phyloP scores from a whole-genome alignment of 2,888 invertebrate species.

The Agrochola lota region DNA sequence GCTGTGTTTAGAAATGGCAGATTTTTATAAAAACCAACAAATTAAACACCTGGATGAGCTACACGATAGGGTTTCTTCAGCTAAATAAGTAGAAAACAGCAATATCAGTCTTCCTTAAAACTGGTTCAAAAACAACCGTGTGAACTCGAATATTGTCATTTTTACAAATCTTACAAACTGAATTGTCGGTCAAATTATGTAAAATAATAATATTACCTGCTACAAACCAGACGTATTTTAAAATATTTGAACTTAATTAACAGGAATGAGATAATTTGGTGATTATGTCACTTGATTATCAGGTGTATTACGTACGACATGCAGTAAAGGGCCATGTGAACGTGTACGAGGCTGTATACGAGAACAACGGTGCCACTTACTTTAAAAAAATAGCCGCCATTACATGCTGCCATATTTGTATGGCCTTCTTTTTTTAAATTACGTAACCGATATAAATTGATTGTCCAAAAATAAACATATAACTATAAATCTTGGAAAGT shows the following conservation, averaged over 20 bases:
- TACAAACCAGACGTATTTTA: slow-evolving; percentile 37
- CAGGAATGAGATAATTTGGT: slow-evolving; percentile 23
- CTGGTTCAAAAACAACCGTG: neutral
- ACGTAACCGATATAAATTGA: slow-evolving; percentile 54
- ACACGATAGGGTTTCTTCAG: neutral
- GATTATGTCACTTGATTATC: slow-evolving; percentile 51
- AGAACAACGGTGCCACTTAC: slow-evolving; percentile 29
- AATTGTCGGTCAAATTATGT: slow-evolving; percentile 8
- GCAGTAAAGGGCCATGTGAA: slow-evolving; percentile 51
- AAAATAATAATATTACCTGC: slow-evolving; percentile 29
- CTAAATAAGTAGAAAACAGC: neutral
- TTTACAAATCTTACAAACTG: slow-evolving; percentile 18
- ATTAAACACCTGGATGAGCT: neutral
- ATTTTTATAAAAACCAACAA: neutral
- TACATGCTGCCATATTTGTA: slow-evolving; percentile 37
- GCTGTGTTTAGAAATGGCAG: slow-evolving; percentile 37
- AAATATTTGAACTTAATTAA: slow-evolving; percentile 28
- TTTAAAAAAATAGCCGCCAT: slow-evolving; percentile 12
- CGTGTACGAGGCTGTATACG: slow-evolving; percentile 19
- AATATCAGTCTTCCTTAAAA: neutral
- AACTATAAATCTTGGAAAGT: slow-evolving; percentile 78
- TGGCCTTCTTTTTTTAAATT: slow-evolving; percentile 39
- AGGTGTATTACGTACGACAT: slow-evolving; percentile 36
- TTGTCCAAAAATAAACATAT: slow-evolving; percentile 62
- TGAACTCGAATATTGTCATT: slow-evolving; percentile 17